phyloP scores from a whole-genome alignment of 2,113 vertebrate species.

The Tretioscincus oriximinensis region DNA sequence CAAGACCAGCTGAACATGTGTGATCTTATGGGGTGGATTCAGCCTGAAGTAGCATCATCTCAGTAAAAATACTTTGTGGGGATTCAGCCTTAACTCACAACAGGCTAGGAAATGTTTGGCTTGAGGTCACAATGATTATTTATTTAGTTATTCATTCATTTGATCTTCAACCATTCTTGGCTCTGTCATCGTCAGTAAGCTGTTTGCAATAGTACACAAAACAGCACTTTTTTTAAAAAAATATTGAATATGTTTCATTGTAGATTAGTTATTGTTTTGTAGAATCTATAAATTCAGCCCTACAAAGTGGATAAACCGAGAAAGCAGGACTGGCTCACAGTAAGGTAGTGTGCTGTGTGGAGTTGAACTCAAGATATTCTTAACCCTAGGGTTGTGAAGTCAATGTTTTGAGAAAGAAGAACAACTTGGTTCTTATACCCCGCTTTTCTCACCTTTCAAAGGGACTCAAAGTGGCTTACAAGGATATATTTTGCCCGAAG shows the following conservation, averaged over 20 bases:
- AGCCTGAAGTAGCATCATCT: too few relatives aligned
- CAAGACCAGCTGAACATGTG: too few relatives aligned
- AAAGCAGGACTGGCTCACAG: not conserved
- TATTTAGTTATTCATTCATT: not conserved
- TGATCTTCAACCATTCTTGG: too few relatives aligned
- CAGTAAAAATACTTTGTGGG: too few relatives aligned
- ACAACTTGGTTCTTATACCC: too few relatives aligned
- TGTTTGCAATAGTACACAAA: not conserved
- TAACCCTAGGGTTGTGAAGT: not conserved
- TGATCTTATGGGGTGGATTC: too few relatives aligned
- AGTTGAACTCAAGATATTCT: not conserved
- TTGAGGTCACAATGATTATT: not conserved
- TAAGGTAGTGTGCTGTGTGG: not conserved
- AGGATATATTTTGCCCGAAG: too few relatives aligned
- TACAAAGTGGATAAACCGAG: not conserved
- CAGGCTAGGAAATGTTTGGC: too few relatives aligned
- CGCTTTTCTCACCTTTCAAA: too few relatives aligned
- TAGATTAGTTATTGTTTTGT: too few relatives aligned
- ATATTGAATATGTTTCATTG: not conserved
- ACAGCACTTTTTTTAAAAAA: not conserved
- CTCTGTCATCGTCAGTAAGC: not conserved
- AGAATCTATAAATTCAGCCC: not conserved
- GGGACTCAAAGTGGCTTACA: too few relatives aligned
- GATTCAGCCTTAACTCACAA: too few relatives aligned
- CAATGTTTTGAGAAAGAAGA: not conserved